Conservation (phyloP, 2,888 invertebrate species). For the Caenorhabditis zanzibari region DNA sequence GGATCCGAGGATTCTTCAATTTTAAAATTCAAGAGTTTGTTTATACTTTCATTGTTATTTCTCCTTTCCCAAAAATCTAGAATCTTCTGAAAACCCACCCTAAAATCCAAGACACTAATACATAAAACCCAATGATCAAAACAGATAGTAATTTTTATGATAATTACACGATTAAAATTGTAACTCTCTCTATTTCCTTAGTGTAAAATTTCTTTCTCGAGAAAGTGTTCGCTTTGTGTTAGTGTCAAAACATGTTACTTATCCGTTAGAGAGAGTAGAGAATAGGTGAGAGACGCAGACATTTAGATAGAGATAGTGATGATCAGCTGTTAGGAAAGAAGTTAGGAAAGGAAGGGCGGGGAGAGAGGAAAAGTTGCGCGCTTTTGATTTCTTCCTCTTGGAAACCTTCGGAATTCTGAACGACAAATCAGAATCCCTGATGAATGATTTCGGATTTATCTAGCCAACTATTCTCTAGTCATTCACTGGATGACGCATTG, state of each 20-base stretch:
- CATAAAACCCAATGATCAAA: no score
- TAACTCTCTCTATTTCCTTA: not conserved
- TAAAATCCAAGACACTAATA: no score
- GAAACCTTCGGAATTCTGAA: not conserved
- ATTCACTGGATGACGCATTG: constrained; percentile 38
- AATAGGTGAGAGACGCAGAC: constrained; percentile 11
- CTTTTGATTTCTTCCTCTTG: not conserved
- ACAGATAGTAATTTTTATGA: no score
- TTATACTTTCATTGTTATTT: no score
- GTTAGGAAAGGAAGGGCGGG: not conserved
- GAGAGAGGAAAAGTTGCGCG: not conserved
- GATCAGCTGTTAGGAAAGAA: constrained; percentile 37
- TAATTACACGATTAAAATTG: no score
- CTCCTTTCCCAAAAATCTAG: no score
- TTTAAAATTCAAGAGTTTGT: no score
- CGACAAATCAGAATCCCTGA: not conserved
- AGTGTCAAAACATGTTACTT: constrained; percentile 32
- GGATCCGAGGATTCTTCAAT: no score
- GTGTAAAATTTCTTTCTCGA: not conserved
- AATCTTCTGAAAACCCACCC: no score
- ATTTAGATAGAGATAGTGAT: constrained; percentile 1
- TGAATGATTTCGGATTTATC: constrained; percentile 28
- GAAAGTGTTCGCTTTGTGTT: constrained; percentile 7
- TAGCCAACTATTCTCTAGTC: not conserved
- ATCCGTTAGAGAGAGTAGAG: not conserved